Conservation (phyloP, 2,113 vertebrate species). For the Corythornis cristatus region DNA sequence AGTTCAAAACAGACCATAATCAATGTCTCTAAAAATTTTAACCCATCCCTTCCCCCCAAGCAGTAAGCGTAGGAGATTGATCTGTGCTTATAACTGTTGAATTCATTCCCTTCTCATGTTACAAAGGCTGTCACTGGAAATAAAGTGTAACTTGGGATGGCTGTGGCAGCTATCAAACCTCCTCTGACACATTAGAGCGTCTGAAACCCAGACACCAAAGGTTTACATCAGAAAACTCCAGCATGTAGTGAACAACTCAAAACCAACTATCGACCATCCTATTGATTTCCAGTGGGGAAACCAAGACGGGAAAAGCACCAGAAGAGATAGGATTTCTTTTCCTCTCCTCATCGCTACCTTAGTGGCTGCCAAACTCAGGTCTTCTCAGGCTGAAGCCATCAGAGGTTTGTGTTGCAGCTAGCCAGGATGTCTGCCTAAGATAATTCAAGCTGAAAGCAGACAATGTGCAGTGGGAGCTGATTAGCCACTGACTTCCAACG, state of each 20-base stretch:
- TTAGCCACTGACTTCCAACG: constrained; percentile 73
- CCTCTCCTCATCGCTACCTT: constrained; percentile 61
- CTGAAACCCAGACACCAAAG: constrained; percentile 75
- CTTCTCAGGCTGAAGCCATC: constrained; percentile 70
- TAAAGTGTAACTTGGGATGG: constrained; percentile 75
- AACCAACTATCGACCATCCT: constrained; percentile 81
- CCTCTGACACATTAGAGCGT: constrained; percentile 74
- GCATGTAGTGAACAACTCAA: constrained; percentile 78
- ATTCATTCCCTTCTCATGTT: constrained; percentile 73
- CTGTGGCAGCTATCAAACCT: constrained; percentile 71
- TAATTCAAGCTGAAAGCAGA: constrained; percentile 78
- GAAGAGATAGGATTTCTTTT: constrained; percentile 81
- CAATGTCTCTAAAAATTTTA: constrained; percentile 25
- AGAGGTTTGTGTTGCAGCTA: constrained; percentile 74
- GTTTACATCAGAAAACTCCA: constrained; percentile 80
- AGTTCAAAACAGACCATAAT: neutral
- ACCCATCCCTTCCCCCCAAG: neutral
- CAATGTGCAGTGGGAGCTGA: constrained; percentile 68
- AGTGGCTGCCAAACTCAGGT: constrained; percentile 70
- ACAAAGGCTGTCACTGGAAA: constrained; percentile 78
- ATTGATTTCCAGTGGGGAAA: constrained; percentile 82
- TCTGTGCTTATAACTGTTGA: constrained; percentile 67
- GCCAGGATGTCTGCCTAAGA: constrained; percentile 83
- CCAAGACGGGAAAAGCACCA: constrained; percentile 76
- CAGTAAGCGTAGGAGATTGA: constrained; percentile 62